phyloP scores from a whole-genome alignment of 2,888 invertebrate genomes.

The Eupithecia vulgata region DNA sequence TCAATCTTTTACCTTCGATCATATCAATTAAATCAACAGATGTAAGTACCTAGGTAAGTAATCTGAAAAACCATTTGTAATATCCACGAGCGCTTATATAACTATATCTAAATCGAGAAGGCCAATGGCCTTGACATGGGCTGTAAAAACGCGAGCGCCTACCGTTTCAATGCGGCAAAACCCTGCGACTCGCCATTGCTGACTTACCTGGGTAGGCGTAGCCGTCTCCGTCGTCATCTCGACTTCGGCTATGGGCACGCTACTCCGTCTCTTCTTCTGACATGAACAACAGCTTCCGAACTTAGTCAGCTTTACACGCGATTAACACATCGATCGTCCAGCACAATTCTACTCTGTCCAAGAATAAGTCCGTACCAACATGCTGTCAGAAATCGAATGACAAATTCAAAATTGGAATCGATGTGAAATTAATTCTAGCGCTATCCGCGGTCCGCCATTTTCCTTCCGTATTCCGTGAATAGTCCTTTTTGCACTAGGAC shows the following conservation, averaged over 20 bases:
- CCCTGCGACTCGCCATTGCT: constrained; percentile 22
- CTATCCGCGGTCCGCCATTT: constrained; percentile 70
- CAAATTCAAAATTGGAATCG: constrained; percentile 27
- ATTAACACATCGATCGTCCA: constrained; percentile 60
- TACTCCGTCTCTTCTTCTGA: constrained; percentile 74
- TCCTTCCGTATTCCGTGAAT: constrained; percentile 60
- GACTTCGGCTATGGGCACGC: constrained; percentile 67
- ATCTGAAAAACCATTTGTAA: constrained; percentile 15
- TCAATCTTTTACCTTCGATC: constrained; percentile 14
- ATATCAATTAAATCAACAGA: constrained; percentile 30
- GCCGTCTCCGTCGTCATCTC: constrained; percentile 82
- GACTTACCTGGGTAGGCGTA: constrained; percentile 79
- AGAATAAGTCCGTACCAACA: constrained; percentile 63
- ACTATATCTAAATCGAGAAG: constrained; percentile 55
- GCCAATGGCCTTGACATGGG: constrained; percentile 64
- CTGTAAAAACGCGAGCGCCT: constrained; percentile 51
- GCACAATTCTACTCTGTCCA: constrained; percentile 47
- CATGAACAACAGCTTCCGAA: constrained; percentile 75
- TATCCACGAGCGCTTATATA: constrained; percentile 48
- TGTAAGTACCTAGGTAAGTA: background rate
- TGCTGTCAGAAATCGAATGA: constrained; percentile 47
- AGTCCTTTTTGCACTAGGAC: constrained; percentile 49
- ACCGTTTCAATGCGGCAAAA: constrained; percentile 59
- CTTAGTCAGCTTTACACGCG: constrained; percentile 62
- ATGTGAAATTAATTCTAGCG: constrained; percentile 55